These are phyloP conservation scores for Ptiloglossa arizonensis DNA, from an alignment of 1,140 invertebrate genomes.

Conservation along the genomic window DNA sequence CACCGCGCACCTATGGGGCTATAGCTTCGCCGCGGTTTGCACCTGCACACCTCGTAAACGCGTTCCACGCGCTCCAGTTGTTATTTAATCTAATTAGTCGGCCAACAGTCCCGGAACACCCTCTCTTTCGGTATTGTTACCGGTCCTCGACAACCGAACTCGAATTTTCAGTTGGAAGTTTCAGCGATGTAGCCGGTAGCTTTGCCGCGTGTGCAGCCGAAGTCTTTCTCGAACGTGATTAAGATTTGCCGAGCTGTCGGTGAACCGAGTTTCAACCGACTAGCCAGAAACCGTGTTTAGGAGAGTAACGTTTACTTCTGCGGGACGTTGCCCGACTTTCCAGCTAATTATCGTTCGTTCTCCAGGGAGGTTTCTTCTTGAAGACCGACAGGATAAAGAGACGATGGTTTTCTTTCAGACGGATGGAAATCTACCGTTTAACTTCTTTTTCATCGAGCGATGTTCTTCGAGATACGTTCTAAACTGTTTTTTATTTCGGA, in stretches of 20 bases:
- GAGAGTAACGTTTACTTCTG: too few species aligned
- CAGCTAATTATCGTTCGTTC: too few species aligned
- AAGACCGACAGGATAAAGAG: too few species aligned
- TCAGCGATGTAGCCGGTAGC: conserved; percentile 16
- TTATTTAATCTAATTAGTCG: conserved; percentile 69
- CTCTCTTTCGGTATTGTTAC: conserved; percentile 57
- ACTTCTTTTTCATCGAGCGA: too few species aligned
- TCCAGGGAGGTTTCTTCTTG: too few species aligned
- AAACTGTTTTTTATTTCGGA: too few species aligned
- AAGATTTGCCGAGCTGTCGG: not conserved
- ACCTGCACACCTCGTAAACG: conserved; percentile 47
- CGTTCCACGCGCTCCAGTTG: conserved; percentile 53
- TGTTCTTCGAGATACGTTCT: too few species aligned
- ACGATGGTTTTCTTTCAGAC: too few species aligned
- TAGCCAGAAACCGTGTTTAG: too few species aligned
- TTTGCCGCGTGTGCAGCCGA: not conserved
- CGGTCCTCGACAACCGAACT: conserved; percentile 9
- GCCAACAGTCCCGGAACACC: conserved; percentile 44
- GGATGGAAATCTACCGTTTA: too few species aligned
- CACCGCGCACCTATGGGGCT: not conserved
- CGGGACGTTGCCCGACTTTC: too few species aligned
- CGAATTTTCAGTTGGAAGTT: conserved; percentile 27
- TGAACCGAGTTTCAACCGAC: not conserved
- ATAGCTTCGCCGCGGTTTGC: conserved; percentile 31
- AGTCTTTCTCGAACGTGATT: not conserved